Evolutionary conservation across 2,113 vertebrate species (phyloP), one percentile per base, ranked within the genome.

Genomic region (Corythaeola cristata): DNA sequence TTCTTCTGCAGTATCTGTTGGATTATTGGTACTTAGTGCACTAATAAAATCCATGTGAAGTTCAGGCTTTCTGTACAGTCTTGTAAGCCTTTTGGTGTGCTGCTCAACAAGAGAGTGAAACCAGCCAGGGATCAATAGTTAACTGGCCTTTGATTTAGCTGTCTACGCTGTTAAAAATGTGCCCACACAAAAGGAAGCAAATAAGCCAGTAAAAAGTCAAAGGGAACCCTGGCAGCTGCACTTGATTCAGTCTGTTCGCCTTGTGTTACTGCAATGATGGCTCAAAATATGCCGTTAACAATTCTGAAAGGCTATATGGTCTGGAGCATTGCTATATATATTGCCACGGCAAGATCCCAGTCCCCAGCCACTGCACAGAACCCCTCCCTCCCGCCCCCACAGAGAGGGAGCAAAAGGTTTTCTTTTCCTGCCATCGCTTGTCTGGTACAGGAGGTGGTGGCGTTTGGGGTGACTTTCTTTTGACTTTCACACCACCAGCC

Each of bases 121-220:
- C 76, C 63, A 93, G 73, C 37, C 76, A 60, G 72, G 30, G 60
- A 90, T 95, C 93, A 84, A 64, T 95, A 95, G 60, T 59, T 92
- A 89, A 78, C 73, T 87, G 86, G 64, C n/a, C 68, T 81, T 89
- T 87, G 95, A 92, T 96, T 90, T 93, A 89, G 52, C 76, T 96
- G 80, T 96, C 86, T 86, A 24, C 12, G 1, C 44, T 41, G 47
- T 78, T 96, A 83, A 90, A 93, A 78, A 87, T 64, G 35, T 87
- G 24, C 66, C 83, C 53, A 41, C 64, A 58, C 73, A 84, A 89
- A 87, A 33, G 52, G 75, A 92, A 89, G 53, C 64, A 93, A 94
- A 90, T 89, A 92, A 85, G 35, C 49, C 37, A 64, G 53, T 60
- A 92, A 91, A 85, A 95, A 85, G 88, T 75, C 79, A 88, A 75